Conservation (phyloP, 2,113 vertebrate genomes). For the Urocitellus parryii region DNA sequence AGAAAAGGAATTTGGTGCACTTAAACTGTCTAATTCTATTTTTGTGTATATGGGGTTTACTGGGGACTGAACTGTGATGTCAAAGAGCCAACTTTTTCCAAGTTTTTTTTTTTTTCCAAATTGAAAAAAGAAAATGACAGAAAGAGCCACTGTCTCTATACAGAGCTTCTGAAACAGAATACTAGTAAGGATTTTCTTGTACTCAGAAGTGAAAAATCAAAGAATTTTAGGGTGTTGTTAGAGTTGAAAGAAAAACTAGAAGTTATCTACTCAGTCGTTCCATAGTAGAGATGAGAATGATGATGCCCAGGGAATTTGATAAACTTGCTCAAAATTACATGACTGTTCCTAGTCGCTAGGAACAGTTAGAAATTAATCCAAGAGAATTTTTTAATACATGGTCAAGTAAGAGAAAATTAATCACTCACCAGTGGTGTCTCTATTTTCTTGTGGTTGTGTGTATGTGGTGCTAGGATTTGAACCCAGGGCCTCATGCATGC, state of each 20-base stretch:
- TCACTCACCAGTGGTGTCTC: not conserved
- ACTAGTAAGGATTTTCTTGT: not conserved
- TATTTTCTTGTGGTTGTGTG: not conserved
- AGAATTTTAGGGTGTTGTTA: not conserved
- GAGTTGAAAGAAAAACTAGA: not conserved
- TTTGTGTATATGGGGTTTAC: not conserved
- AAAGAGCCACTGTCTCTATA: not conserved
- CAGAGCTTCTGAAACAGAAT: not conserved
- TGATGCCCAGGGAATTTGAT: not conserved
- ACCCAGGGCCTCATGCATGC: not conserved
- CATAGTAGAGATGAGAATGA: not conserved
- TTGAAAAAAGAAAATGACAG: not conserved
- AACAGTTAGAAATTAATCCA: not conserved
- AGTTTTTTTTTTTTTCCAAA: not conserved
- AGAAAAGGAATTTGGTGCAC: not conserved
- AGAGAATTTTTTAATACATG: not conserved
- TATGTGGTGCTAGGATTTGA: not conserved
- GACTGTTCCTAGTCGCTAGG: not conserved
- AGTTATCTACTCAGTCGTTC: not conserved
- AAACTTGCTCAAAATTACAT: not conserved
- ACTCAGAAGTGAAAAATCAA: not conserved
- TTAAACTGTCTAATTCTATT: constrained; percentile 49
- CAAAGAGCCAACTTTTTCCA: not conserved
- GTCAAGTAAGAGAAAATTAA: constrained; percentile 8
- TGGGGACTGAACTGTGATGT: not conserved